Evolutionary conservation across 1,140 invertebrate genomes (phyloP).

Genomic region (Neelides sp.): DNA sequence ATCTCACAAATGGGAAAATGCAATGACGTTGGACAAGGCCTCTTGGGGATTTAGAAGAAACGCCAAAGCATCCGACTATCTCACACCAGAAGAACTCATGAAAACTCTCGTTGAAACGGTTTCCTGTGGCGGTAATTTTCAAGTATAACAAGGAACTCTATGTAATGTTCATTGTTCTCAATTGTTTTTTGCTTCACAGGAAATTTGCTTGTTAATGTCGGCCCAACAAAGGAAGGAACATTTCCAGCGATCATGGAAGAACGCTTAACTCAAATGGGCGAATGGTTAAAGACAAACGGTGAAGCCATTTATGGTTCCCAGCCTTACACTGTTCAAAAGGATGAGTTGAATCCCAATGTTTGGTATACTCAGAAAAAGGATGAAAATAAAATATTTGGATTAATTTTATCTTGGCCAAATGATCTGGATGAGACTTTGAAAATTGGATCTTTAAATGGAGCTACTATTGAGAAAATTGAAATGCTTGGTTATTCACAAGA

Average conservation of each 20-base stretch:
- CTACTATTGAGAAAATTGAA: background rate
- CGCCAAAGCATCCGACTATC: slow-evolving; percentile 36
- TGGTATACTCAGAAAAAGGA: slow-evolving; percentile 40
- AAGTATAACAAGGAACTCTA: slow-evolving; percentile 39
- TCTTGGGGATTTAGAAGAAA: slow-evolving; percentile 45
- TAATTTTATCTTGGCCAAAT: slow-evolving; percentile 1
- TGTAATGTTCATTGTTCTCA: slow-evolving; percentile 41
- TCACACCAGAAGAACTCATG: slow-evolving; percentile 40
- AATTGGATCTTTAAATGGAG: slow-evolving; percentile 1
- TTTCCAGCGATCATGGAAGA: slow-evolving; percentile 84
- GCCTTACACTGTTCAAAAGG: slow-evolving; percentile 71
- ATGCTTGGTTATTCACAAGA: slow-evolving; percentile 2
- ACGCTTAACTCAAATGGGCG: slow-evolving; percentile 49
- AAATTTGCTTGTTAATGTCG: slow-evolving; percentile 79
- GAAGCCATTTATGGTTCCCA: slow-evolving; percentile 73
- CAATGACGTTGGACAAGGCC: slow-evolving; percentile 44
- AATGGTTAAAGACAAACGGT: slow-evolving; percentile 70
- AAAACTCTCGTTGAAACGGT: slow-evolving; percentile 14
- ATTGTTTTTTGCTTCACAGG: slow-evolving; percentile 40
- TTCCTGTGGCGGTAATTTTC: slow-evolving; percentile 30
- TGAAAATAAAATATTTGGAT: background rate
- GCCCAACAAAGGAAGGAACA: slow-evolving; percentile 76
- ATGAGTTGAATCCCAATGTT: slow-evolving; percentile 53
- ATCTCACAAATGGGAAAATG: slow-evolving; percentile 40
- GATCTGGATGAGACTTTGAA: background rate